phyloP scores from a whole-genome alignment of 2,797 vertebrate genomes.

The Antennarius maculatus region DNA sequence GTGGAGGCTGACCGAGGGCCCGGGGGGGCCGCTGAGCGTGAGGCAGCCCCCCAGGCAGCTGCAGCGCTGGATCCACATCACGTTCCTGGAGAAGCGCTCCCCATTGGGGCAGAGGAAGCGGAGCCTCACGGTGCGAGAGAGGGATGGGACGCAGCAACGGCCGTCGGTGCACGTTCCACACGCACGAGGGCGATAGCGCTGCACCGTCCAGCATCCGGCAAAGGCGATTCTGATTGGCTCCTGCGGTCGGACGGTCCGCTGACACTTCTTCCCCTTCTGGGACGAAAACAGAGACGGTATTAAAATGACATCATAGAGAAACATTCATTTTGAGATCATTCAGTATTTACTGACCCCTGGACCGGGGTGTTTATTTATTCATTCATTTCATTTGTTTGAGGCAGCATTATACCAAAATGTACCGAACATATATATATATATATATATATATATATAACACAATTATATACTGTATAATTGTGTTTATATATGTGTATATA shows the following conservation, averaged over 20 bases:
- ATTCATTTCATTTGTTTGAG: too few species aligned
- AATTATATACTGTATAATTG: too few species aligned
- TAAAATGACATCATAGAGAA: not conserved
- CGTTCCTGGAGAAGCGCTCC: constrained; percentile 62
- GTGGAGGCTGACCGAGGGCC: constrained; percentile 68
- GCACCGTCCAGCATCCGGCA: constrained; percentile 67
- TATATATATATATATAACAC: too few species aligned
- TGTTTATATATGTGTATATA: too few species aligned
- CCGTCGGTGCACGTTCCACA: constrained; percentile 71
- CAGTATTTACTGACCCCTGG: too few species aligned
- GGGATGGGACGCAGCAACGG: constrained; percentile 74
- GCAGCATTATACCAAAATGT: too few species aligned
- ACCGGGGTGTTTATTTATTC: too few species aligned
- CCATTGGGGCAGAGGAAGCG: constrained; percentile 75
- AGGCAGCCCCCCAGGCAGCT: constrained; percentile 61
- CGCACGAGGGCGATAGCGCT: constrained; percentile 64
- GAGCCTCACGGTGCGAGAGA: constrained; percentile 70
- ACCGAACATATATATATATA: too few species aligned
- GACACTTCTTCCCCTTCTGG: constrained; percentile 74
- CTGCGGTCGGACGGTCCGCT: constrained; percentile 56
- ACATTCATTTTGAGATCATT: not conserved
- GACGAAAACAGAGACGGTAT: constrained; percentile 11
- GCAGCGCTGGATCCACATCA: constrained; percentile 83
- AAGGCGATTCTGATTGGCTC: constrained; percentile 65
- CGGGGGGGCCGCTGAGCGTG: constrained; percentile 1